phyloP scores from a whole-genome alignment of 1,140 invertebrate species.

The Contarinia nasturtii region DNA sequence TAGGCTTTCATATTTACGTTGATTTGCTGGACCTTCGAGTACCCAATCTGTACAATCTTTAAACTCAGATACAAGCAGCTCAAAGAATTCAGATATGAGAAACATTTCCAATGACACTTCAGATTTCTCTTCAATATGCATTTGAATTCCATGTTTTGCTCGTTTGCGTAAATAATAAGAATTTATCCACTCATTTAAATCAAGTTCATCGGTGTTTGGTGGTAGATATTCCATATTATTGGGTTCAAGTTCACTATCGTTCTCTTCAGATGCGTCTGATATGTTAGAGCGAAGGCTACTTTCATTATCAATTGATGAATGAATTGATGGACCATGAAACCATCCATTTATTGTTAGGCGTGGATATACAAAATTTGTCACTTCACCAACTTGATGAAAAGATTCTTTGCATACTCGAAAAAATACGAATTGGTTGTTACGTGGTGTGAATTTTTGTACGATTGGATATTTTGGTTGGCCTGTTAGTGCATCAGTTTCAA shows the following conservation, averaged over 20 bases:
- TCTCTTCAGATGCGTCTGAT: neutral
- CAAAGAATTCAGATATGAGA: constrained; percentile 27
- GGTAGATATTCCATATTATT: constrained; percentile 8
- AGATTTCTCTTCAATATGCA: constrained; percentile 33
- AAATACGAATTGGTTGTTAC: constrained; percentile 50
- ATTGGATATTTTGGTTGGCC: constrained; percentile 30
- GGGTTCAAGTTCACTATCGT: constrained; percentile 6
- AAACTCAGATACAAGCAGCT: constrained; percentile 25
- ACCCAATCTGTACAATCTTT: constrained; percentile 29
- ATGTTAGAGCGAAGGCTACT: constrained; percentile 9
- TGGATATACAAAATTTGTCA: constrained; percentile 35
- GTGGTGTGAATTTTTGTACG: constrained; percentile 32
- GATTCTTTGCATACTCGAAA: constrained; percentile 37
- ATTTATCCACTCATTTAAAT: constrained; percentile 26
- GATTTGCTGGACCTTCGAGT: constrained; percentile 35
- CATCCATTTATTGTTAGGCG: constrained; percentile 55
- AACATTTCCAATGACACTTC: constrained; percentile 34
- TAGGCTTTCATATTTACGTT: constrained; percentile 36
- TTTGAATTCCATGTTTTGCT: constrained; percentile 28
- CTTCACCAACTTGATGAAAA: constrained; percentile 39
- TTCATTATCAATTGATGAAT: constrained; percentile 9
- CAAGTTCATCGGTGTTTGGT: constrained; percentile 9
- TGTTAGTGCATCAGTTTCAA: constrained; percentile 29
- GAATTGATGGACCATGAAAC: constrained; percentile 43
- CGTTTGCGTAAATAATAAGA: constrained; percentile 27